phyloP scores from a whole-genome alignment of 2,113 vertebrate genomes.

The Ciconia maguari region DNA sequence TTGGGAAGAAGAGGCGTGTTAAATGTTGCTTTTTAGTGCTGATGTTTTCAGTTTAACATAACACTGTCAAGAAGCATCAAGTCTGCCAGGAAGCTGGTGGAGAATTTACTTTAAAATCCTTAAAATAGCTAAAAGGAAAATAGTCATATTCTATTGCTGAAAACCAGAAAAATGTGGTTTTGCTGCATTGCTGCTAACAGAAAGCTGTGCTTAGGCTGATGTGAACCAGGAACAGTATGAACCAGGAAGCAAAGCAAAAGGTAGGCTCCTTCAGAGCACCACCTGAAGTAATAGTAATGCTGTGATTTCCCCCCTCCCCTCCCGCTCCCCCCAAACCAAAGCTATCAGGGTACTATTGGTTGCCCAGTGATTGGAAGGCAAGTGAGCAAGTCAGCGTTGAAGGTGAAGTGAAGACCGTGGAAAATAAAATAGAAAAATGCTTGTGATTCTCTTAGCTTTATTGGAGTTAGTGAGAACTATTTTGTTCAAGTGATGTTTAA shows the following conservation, averaged over 20 bases:
- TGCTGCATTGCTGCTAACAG: neutral
- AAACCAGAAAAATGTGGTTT: neutral
- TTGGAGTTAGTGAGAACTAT: neutral
- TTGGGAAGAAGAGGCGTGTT: neutral
- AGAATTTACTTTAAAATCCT: neutral
- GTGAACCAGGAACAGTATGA: neutral
- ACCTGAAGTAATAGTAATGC: neutral
- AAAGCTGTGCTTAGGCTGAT: neutral
- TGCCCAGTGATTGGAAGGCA: neutral
- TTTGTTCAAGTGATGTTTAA: neutral
- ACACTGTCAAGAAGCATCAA: neutral
- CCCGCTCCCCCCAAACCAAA: neutral
- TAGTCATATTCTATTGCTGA: neutral
- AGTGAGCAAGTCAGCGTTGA: neutral
- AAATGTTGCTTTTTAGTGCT: constrained; percentile 3
- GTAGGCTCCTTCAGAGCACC: neutral
- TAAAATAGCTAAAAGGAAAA: neutral
- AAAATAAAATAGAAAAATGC: neutral
- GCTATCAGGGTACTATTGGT: neutral
- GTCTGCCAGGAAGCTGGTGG: neutral
- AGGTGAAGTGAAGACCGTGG: neutral
- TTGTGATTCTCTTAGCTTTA: neutral
- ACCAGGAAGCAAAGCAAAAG: neutral
- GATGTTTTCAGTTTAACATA: neutral
- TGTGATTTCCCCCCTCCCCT: no score